Evolutionary conservation across 2,797 vertebrate species (phyloP).

Genomic region (Lerista edwardsae): DNA sequence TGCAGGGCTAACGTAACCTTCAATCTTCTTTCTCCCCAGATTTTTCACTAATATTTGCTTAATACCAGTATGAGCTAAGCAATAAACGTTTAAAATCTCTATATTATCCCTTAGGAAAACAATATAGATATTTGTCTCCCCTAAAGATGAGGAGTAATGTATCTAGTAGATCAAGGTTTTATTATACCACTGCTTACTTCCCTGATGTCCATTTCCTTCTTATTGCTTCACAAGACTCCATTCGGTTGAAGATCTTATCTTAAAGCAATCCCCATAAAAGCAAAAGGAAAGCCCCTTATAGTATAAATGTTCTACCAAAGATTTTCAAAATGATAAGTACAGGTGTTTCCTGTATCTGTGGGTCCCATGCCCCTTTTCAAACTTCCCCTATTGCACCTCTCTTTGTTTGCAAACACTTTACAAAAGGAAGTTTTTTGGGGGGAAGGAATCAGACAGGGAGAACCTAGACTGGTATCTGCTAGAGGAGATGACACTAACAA

Average conservation of each 20-base stretch:
- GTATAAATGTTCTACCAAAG: no score
- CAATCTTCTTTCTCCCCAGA: background rate
- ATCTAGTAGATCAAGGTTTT: conserved; percentile 3
- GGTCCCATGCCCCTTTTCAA: no score
- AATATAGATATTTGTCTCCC: conserved; percentile 42
- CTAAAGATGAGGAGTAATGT: conserved; percentile 5
- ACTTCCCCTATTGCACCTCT: no score
- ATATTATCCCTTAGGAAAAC: conserved; percentile 30
- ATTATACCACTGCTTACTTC: background rate
- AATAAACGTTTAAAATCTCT: background rate
- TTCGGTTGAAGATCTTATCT: background rate
- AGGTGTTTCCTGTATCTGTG: no score
- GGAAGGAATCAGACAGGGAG: no score
- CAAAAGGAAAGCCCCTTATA: background rate
- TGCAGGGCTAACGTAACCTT: background rate
- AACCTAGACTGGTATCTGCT: no score
- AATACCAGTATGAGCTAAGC: background rate
- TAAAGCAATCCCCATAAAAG: background rate
- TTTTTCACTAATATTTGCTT: background rate
- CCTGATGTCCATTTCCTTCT: conserved; percentile 24
- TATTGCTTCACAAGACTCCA: conserved; percentile 20
- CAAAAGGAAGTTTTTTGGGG: no score
- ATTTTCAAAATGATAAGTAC: no score
- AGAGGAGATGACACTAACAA: no score
- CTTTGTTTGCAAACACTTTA: no score